Evolutionary conservation across 2,888 invertebrate species (phyloP).

Genomic region (Microctonus brassicae): DNA sequence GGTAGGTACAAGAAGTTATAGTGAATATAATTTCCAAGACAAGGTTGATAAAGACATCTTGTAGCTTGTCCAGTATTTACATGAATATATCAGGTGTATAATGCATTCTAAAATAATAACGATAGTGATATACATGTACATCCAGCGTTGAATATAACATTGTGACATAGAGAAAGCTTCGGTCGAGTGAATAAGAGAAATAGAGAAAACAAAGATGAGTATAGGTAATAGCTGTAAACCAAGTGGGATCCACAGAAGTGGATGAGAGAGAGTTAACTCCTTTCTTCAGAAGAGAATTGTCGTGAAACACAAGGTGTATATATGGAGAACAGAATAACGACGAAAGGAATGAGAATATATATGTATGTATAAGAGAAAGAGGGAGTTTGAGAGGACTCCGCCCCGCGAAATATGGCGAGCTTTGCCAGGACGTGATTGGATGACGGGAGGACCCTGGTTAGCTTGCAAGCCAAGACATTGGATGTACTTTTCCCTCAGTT

Average conservation of each 20-base stretch:
- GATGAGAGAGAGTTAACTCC: constrained; percentile 27
- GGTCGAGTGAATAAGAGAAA: no score
- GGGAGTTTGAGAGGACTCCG: constrained; percentile 61
- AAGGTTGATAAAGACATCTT: not conserved
- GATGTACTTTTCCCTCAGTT: constrained; percentile 56
- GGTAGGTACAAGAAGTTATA: not conserved
- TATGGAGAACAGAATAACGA: not conserved
- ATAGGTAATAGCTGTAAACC: not conserved
- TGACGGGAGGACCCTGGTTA: constrained; percentile 67
- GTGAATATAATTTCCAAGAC: not conserved
- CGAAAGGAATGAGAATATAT: constrained; percentile 28
- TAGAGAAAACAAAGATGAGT: no score
- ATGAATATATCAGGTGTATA: not conserved
- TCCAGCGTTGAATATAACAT: not conserved
- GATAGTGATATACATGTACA: no score
- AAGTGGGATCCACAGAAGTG: not conserved
- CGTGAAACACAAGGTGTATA: constrained; percentile 27
- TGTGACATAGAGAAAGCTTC: not conserved
- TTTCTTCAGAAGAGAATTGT: constrained; percentile 26
- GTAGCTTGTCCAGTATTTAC: not conserved
- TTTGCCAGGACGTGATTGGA: constrained; percentile 67
- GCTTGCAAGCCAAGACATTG: constrained; percentile 68
- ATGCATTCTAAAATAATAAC: not conserved
- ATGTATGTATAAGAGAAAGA: constrained; percentile 44
- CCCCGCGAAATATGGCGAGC: constrained; percentile 69